These are phyloP conservation scores for Ahaetulla prasina DNA, from an alignment of 2,113 vertebrate genomes.

Conservation along the genomic window DNA sequence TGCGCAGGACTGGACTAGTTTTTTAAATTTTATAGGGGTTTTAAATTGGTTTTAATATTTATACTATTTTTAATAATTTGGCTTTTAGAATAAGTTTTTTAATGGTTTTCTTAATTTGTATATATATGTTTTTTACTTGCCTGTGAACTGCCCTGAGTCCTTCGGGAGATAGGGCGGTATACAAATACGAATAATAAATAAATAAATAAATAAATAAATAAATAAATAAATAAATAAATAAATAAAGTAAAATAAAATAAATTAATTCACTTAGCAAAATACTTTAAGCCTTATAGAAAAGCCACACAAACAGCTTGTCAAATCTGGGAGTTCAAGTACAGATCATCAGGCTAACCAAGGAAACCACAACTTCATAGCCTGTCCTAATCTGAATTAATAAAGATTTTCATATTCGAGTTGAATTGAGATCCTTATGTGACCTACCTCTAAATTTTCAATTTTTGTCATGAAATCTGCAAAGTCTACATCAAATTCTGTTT, in stretches of 20 bases:
- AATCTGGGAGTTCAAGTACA: not conserved
- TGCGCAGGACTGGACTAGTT: no score
- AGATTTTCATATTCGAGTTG: not conserved
- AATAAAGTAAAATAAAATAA: not conserved
- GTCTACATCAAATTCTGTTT: slow-evolving; percentile 77
- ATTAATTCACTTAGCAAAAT: not conserved
- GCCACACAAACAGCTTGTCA: not conserved
- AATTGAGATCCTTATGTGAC: not conserved
- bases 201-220: no score
- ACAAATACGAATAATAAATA: no score
- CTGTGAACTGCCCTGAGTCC: no score
- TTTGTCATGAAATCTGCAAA: slow-evolving; percentile 74
- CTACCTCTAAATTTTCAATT: slow-evolving; percentile 74
- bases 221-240: no score
- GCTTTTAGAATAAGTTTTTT: no score
- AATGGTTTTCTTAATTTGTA: no score
- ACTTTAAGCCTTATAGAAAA: not conserved
- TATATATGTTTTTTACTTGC: no score
- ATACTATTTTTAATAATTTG: no score
- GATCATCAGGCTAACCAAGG: not conserved
- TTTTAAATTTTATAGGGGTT: no score
- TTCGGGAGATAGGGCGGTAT: no score
- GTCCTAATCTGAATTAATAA: not conserved
- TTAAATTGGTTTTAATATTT: no score
- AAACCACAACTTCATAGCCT: not conserved